Conservation (phyloP, 2,888 invertebrate genomes). For the Eueremaeus valkanovi region DNA sequence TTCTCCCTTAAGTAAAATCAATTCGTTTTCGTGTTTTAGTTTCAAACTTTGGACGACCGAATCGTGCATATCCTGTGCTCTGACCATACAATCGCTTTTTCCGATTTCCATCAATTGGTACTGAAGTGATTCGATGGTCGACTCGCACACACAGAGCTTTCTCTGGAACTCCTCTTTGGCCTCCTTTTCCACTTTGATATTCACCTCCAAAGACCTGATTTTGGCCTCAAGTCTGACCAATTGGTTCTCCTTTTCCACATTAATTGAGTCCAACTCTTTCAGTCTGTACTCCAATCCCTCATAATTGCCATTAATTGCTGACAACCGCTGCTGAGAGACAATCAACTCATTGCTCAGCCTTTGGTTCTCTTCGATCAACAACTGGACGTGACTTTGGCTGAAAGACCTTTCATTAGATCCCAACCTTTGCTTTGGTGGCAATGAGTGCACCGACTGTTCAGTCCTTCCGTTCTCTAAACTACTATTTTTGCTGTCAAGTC, state of each 20-base stretch:
- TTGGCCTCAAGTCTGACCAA: constrained; percentile 17
- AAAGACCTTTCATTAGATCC: not conserved
- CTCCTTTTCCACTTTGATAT: constrained; percentile 4
- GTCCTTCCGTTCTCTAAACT: not conserved
- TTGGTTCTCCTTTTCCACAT: constrained; percentile 19
- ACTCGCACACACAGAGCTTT: not conserved
- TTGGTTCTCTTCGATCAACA: constrained; percentile 23
- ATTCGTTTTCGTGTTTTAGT: constrained; percentile 1
- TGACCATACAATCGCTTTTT: constrained; percentile 23
- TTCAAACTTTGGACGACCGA: not conserved
- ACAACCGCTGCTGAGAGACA: constrained; percentile 12
- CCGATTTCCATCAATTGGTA: constrained; percentile 21
- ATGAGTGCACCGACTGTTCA: no score
- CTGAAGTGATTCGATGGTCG: constrained; percentile 15
- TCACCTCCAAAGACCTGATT: constrained; percentile 4
- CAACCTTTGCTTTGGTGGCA: not conserved
- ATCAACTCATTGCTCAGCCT: constrained; percentile 13
- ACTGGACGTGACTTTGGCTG: constrained; percentile 15
- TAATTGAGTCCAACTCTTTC: constrained; percentile 9
- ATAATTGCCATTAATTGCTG: constrained; percentile 22
- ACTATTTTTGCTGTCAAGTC: not conserved
- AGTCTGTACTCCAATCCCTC: not conserved
- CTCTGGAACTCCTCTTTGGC: constrained; percentile 4
- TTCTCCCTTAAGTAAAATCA: constrained; percentile 24
- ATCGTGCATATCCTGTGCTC: constrained; percentile 2